These are phyloP conservation scores for Diacarnus erythraeanus DNA, from an alignment of 37 sponge, comb jelly and placozoan genomes.

Conservation along the genomic window DNA sequence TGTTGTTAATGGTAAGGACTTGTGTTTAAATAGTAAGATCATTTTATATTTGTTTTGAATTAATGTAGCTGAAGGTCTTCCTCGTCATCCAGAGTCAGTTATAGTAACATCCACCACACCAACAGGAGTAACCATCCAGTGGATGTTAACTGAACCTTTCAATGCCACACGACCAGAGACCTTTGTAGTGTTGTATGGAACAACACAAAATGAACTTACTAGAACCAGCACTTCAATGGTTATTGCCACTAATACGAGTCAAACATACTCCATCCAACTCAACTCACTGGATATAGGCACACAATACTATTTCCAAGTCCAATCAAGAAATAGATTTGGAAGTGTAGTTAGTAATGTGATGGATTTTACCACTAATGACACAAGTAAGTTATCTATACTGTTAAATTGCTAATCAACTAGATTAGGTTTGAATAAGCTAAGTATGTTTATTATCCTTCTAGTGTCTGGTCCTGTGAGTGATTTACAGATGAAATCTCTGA, in stretches of 20 bases:
- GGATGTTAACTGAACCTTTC: neutral
- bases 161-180: neutral
- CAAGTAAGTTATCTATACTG: neutral
- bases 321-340: neutral
- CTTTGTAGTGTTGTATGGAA: conserved; percentile 4
- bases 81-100: neutral
- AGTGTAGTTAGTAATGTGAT: neutral
- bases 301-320: neutral
- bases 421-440: no score
- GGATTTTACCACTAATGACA: neutral
- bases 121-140: neutral
- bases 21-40: no score
- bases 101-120: neutral
- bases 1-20: no score
- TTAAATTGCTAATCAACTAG: no score
- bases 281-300: neutral
- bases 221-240: neutral
- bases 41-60: no score
- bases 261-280: neutral
- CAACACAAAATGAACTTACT: neutral
- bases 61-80: neutral
- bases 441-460: no score
- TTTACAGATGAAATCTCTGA: neutral
- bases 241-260: neutral
- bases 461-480: neutral